Base-by-base conservation (phyloP, 2,113 vertebrate species). In the Mesoclemmys tuberculata region DNA sequence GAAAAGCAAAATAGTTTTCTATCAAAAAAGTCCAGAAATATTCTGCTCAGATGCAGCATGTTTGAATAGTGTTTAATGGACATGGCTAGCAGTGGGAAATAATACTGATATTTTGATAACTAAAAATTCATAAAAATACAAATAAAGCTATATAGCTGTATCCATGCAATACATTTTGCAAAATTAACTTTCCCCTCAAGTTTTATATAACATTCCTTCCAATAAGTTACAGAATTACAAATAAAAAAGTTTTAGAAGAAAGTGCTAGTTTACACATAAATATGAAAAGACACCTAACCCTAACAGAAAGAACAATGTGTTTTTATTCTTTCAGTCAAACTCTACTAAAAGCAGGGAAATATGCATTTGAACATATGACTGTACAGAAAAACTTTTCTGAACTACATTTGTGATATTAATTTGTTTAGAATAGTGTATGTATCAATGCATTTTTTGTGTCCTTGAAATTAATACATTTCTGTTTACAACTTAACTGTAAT, bases 1-100 rank as follows among this genome's bases (percentile, higher is more conserved):
- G 84, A 94, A 94, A 96, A 35, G 52, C 58, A 83, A 92, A 95
- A 90, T 82, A 89, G 85, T 96, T 92, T 92, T 97, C 79, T 90
- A 82, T 85, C 90, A 85, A 93, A 81, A 14, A 94, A 75, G n/a
- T 90, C 49, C 93, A 93, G 79, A 87, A 89, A 74, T 88, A 82
- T 82, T 85, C 82, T 92, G 88, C 87, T 52, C 44, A 29, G 78
- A 90, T 84, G 85, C 68, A 64, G n/a, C 88, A 90, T 2, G 2
- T 84, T 86, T 11, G 89, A 89, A 56, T 5, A 13, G 31, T 78
- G 35, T 56, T 94, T 83, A 88, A 86, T 64, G 92, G 84, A 74
- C 46, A 90, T 89, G 56, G 46, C 49, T 87, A 91, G 84, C 79
- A 85, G 49, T 21, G 79, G 92, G 51, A 90, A 97, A 10, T n/a